These are phyloP conservation scores for Ctenicera cuprea DNA, from an alignment of 2,888 invertebrate genomes.

Conservation along the genomic window DNA sequence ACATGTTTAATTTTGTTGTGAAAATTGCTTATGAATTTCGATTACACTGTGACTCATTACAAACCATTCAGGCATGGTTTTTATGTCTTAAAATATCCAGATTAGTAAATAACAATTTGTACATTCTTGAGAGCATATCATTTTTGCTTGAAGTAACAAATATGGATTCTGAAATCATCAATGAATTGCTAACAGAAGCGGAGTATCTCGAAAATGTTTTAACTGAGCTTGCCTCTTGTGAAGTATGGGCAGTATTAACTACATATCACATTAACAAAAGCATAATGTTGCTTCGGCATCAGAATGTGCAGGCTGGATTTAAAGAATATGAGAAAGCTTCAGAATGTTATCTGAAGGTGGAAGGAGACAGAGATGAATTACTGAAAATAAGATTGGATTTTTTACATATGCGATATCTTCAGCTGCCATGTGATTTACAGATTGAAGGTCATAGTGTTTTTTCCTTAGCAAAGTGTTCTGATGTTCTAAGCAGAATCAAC, in stretches of 20 bases:
- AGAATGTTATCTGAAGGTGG: slow-evolving; percentile 47
- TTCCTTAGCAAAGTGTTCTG: slow-evolving; percentile 34
- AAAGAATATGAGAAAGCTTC: slow-evolving; percentile 57
- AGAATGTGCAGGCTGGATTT: slow-evolving; percentile 53
- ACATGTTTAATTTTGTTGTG: slow-evolving; percentile 51
- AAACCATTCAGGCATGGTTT: slow-evolving; percentile 58
- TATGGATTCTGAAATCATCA: slow-evolving; percentile 52
- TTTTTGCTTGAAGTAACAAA: slow-evolving; percentile 57
- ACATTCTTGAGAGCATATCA: slow-evolving; percentile 58
- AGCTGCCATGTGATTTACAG: slow-evolving; percentile 57
- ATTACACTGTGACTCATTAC: slow-evolving; percentile 59
- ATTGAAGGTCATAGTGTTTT: slow-evolving; percentile 49
- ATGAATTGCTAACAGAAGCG: slow-evolving; percentile 44
- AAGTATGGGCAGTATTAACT: slow-evolving; percentile 31
- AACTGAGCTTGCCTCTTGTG: not conserved
- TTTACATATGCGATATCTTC: slow-evolving; percentile 55
- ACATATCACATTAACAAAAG: slow-evolving; percentile 55
- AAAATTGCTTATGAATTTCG: slow-evolving; percentile 62
- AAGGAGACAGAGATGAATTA: slow-evolving; percentile 39
- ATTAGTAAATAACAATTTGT: slow-evolving; percentile 53
- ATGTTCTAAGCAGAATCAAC: slow-evolving; percentile 28
- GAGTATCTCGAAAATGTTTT: slow-evolving; percentile 33
- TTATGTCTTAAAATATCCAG: slow-evolving; percentile 59
- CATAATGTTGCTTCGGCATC: slow-evolving; percentile 45
- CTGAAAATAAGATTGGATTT: slow-evolving; percentile 48